phyloP scores from a whole-genome alignment of 2,113 vertebrate genomes.

The Cyrtonyx montezumae region DNA sequence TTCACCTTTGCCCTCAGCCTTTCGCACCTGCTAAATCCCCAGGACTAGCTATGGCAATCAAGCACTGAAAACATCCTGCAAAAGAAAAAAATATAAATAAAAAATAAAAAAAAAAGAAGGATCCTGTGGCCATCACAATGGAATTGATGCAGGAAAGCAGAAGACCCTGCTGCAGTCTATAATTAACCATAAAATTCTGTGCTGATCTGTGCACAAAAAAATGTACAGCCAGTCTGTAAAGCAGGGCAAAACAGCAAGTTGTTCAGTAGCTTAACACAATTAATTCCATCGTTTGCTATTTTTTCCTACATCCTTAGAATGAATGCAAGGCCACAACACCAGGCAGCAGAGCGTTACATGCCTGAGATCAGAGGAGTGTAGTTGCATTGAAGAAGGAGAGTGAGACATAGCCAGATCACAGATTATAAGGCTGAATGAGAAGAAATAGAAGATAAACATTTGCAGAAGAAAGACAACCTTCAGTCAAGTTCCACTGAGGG shows the following conservation, averaged over 20 bases:
- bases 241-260: background rate
- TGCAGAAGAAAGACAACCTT: background rate
- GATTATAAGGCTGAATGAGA: background rate
- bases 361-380: background rate
- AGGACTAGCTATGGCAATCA: rapidly evolving
- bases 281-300: background rate
- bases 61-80: background rate
- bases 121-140: background rate
- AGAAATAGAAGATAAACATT: background rate
- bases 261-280: rapidly evolving
- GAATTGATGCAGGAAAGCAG: background rate
- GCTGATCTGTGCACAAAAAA: background rate
- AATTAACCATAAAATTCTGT: background rate
- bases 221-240: background rate
- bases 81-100: background rate
- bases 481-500: background rate
- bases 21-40: rapidly evolving
- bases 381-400: background rate
- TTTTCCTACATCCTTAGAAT: background rate
- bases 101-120: background rate
- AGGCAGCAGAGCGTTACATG: background rate
- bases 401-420: rapidly evolving
- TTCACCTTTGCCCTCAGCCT: background rate
- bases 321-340: background rate
- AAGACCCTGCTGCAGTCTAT: background rate